These are phyloP conservation scores for Drosophila lini DNA, from an alignment of 1,140 invertebrate species.

Conservation along the genomic window DNA sequence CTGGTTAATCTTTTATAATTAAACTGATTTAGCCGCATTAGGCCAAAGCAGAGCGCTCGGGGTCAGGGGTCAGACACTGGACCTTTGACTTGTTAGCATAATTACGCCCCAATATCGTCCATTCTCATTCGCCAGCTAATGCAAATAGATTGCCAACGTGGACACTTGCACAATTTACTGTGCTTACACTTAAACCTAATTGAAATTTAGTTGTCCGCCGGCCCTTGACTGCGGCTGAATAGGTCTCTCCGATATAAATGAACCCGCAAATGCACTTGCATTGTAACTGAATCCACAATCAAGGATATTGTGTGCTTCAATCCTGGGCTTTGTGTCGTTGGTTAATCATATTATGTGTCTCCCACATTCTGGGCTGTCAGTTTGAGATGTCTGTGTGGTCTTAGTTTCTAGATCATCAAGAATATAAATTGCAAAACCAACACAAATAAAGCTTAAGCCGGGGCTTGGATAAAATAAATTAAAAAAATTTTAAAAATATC, in stretches of 20 bases:
- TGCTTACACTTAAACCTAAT: slow-evolving; percentile 70
- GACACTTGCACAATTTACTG: slow-evolving; percentile 58
- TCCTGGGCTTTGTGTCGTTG: slow-evolving; percentile 14
- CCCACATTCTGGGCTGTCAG: neutral
- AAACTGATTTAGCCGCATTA: slow-evolving; percentile 69
- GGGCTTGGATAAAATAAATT: neutral
- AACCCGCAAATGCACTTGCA: slow-evolving; percentile 23
- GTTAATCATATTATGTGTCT: slow-evolving; percentile 33
- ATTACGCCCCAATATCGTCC: slow-evolving; percentile 77
- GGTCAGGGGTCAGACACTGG: slow-evolving; percentile 17
- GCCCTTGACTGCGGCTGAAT: neutral
- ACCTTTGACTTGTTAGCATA: slow-evolving; percentile 79
- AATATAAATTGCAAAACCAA: neutral
- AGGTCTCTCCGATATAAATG: slow-evolving; percentile 31
- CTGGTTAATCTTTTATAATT: slow-evolving; percentile 81
- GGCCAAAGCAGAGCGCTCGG: neutral
- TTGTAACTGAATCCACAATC: slow-evolving; percentile 40
- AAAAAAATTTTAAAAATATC: neutral
- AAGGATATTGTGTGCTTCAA: slow-evolving; percentile 19
- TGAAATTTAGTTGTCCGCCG: slow-evolving; percentile 72
- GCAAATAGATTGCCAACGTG: slow-evolving; percentile 59
- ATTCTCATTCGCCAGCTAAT: slow-evolving; percentile 76
- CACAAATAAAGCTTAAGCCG: neutral
- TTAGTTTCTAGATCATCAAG: neutral
- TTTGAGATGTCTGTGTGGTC: neutral